These are phyloP conservation scores for Bujurquina vittata DNA, from an alignment of 2,113 vertebrate genomes.

Conservation along the genomic window DNA sequence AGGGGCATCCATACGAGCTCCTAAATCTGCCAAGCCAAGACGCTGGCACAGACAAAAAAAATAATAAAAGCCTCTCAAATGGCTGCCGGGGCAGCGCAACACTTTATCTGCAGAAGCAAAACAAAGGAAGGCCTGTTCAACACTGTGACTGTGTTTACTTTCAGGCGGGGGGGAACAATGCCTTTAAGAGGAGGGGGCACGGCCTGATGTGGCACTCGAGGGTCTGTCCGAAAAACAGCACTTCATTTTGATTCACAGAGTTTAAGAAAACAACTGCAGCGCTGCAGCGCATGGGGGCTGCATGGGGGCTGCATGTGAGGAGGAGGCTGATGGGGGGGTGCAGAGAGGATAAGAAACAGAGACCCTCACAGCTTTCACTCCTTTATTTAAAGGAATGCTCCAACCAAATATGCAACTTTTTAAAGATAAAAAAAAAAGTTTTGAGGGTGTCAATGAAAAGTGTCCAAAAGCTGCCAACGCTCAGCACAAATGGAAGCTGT, in stretches of 20 bases:
- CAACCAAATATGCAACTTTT: not conserved
- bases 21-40: constrained; percentile 67
- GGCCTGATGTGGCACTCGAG: constrained; percentile 61
- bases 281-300: not conserved
- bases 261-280: constrained; percentile 59
- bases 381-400: not conserved
- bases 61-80: constrained; percentile 52
- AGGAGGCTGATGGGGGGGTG: constrained; percentile 5
- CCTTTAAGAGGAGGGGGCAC: constrained; percentile 50
- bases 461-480: not conserved
- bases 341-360: constrained; percentile 14
- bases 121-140: constrained; percentile 68
- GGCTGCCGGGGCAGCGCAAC: constrained; percentile 16
- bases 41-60: constrained; percentile 60
- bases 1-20: constrained; percentile 51
- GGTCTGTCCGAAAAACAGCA: constrained; percentile 26
- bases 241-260: constrained; percentile 60
- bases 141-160: constrained; percentile 60
- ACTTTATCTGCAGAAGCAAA: constrained; percentile 66
- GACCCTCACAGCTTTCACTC: not conserved
- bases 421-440: not conserved
- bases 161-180: constrained; percentile 60
- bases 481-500: not conserved
- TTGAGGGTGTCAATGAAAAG: not conserved
- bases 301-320: constrained; percentile 12